A percentile compares a stretch with the other conserved stretches of the same genome.
These are phyloP conservation scores for Temnothorax curvispinosus DNA, from an alignment of 1,140 invertebrate species.

Conservation along the genomic window DNA sequence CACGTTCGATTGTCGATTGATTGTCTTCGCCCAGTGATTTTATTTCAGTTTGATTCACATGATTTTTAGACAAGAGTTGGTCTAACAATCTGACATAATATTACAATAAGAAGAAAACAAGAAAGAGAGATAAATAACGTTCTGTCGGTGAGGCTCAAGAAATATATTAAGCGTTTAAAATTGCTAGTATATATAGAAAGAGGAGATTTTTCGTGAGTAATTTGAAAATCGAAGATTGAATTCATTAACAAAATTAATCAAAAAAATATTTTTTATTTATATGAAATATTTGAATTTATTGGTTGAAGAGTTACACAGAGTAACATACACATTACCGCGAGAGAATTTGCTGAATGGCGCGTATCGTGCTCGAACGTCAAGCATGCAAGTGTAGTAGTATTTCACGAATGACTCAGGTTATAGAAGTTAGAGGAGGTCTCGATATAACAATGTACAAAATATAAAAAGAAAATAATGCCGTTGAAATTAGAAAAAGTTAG, in stretches of 20 bases:
- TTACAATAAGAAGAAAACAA: background rate
- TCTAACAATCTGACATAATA: background rate
- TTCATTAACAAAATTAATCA: background rate
- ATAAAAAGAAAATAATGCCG: background rate
- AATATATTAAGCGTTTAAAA: background rate
- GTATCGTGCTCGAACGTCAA: background rate
- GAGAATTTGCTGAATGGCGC: background rate
- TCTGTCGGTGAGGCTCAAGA: background rate
- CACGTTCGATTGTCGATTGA: background rate
- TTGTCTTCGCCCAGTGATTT: background rate
- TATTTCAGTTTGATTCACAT: background rate
- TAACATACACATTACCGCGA: background rate
- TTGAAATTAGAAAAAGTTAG: conserved; percentile 18
- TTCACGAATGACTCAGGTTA: conserved; percentile 48
- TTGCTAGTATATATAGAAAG: background rate
- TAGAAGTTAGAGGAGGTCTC: conserved; percentile 25
- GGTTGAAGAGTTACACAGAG: background rate
- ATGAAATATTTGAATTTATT: background rate
- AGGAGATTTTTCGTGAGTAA: conserved; percentile 26
- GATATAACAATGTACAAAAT: conserved; percentile 55
- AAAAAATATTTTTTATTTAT: conserved; percentile 7
- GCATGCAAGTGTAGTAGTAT: conserved; percentile 24
- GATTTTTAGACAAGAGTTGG: background rate
- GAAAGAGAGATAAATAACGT: background rate
- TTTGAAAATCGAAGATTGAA: background rate